Evolutionary conservation across 2,888 invertebrate genomes (phyloP), one percentile per base, ranked within the genome.

Genomic region (Scrobipalpa costella): DNA sequence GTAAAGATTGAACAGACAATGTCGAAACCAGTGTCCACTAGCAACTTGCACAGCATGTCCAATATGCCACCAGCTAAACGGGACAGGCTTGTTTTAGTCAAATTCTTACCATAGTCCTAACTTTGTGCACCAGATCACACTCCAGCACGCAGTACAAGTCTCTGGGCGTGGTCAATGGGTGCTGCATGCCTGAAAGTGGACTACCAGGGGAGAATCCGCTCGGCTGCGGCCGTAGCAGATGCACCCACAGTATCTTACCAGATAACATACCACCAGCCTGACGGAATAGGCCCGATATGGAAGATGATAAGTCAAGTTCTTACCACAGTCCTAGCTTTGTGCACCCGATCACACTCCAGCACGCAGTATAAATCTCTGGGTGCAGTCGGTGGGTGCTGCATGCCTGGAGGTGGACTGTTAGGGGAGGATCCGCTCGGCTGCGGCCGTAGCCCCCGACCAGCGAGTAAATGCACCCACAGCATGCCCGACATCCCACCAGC

Each of bases 91-190:
- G n/a, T n/a, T n/a, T n/a, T n/a, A n/a, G n/a, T n/a, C 2, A 6
- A 34, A 1, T 34, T 8, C 19, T 9, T 71, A 93, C 98, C 78
- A 98, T 98, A 33, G 98, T 99, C 64, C 99, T 92, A 38, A 98
- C 99, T 90, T 98, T 98, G 88, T 99, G 98, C 58, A 98, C 96
- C 65, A 98, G 94, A 88, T 99, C 99, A 80, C 99, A 98, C 86
- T 99, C 99, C 67, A 99, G 92, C 40, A 99, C 99, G 85, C 99
- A 99, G 86, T 99, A 99, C 66, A 99, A 92, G 87, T 99, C 99
- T 68, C 98, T 92, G 68, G 93, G 92, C 0, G 90, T 84, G 0
- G 86, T 85, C 0, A 86, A 86, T 0, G 83, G 84, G 61, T 85
- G 93, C 1, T 91, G 79, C 0, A 90, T 92, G 0, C 93, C 93